Conservation (phyloP, 2,888 invertebrate species). For the Stegana nigrithorax region DNA sequence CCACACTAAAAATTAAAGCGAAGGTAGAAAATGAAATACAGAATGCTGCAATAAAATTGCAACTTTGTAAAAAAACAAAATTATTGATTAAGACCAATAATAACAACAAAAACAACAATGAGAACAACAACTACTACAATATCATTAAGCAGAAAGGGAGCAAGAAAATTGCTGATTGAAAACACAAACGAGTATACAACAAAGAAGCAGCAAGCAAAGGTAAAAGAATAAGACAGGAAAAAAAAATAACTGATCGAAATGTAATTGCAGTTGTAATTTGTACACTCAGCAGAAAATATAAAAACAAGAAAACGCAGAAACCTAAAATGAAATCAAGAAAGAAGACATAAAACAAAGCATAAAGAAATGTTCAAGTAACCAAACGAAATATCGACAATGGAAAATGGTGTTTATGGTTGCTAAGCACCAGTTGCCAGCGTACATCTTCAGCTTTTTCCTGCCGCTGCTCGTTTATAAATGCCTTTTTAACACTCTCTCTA, state of each 20-base stretch:
- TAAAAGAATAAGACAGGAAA: constrained; percentile 29
- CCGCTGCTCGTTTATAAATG: constrained; percentile 17
- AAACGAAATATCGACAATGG: background rate
- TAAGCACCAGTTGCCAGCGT: background rate
- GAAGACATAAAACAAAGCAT: background rate
- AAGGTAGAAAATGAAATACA: constrained; percentile 4
- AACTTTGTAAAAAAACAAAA: constrained; percentile 21
- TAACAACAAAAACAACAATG: constrained; percentile 20
- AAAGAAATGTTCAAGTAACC: background rate
- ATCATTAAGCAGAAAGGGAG: background rate
- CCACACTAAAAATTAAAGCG: constrained; percentile 24
- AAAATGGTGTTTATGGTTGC: constrained; percentile 7
- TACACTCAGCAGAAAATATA: constrained; percentile 22
- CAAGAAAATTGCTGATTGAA: constrained; percentile 50
- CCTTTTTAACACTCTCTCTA: constrained; percentile 26
- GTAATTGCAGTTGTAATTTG: constrained; percentile 51
- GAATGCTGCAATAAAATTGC: constrained; percentile 24
- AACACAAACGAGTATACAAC: constrained; percentile 33
- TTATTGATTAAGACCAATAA: constrained; percentile 58
- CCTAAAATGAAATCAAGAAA: constrained; percentile 15
- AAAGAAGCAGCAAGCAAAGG: background rate
- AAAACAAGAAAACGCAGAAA: constrained; percentile 11
- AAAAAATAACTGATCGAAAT: constrained; percentile 31
- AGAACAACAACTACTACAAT: constrained; percentile 27
- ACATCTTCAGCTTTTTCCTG: constrained; percentile 10